Base-by-base conservation (phyloP, 2,113 vertebrate genomes). In the Lethenteron reissneri region DNA sequence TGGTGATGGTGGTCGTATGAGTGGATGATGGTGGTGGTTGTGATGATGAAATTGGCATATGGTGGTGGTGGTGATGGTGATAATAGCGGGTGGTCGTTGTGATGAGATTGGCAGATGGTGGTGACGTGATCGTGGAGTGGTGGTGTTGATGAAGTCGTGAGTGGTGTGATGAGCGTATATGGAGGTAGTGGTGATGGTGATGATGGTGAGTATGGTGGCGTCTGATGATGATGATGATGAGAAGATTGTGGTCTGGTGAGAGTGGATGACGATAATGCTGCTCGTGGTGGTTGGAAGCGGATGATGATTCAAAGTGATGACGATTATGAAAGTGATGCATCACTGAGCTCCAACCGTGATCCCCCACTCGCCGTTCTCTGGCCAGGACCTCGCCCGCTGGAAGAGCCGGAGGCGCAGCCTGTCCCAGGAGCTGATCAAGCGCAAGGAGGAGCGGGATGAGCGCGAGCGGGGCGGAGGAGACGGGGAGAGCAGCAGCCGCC, bases 381-480 rank as follows among this genome's bases (percentile, higher is more conserved):
- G 57, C 75, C 72, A 99, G 92, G 92, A 99, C 75, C 82, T 99
- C 79, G 92, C 90, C 60, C 82, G 85, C 8, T 99, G 94, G 94
- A 99, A 99, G 78, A 95, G 75, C 72, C 85, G 92, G 2, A 82
- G 94, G 80, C 86, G 89, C 80, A 97, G 90, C 0, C 84, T 90
- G 74, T 97, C 94, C 56, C 94, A 96, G 76, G 94, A 99, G 76
- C 80, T 99, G 74, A 89, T 97, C 72, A 97, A 92, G 79, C 95
- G 95, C 79, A 91, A 99, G 76, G 88, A 94, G 71, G 90, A 96
- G 80, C 88, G 94, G 75, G 95, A 91, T 79, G 86, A 84, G 82
- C 91, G 95, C 89, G 90, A 95, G 80, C 85, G 76, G 58, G 83
- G 81, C 12, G 75, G 78, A 0, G 79, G 79, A 15, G 60, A n/a